Conservation (phyloP, 2,113 vertebrate genomes). For the Prochilodus magdalenae region DNA sequence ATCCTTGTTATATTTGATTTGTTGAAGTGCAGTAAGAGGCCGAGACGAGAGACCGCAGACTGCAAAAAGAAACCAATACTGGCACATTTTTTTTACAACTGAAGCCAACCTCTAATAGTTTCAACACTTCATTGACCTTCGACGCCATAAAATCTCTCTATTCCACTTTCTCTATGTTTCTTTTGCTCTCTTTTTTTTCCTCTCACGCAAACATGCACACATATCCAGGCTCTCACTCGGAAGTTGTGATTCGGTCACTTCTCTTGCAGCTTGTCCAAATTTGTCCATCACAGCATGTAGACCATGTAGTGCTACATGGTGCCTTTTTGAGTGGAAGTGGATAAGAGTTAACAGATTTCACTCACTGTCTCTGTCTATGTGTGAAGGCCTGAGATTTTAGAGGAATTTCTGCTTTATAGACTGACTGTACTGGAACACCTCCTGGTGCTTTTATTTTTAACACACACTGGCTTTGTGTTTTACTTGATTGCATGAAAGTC, state of each 20-base stretch:
- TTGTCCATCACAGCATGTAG: neutral
- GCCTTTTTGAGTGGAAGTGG: neutral
- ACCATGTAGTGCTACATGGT: neutral
- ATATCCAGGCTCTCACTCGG: neutral
- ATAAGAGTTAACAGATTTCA: neutral
- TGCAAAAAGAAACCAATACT: slow-evolving; percentile 15
- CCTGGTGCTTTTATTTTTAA: slow-evolving; percentile 7
- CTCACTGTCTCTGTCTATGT: neutral
- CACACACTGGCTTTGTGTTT: neutral
- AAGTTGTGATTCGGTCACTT: neutral
- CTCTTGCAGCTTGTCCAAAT: neutral
- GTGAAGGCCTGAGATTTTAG: slow-evolving; percentile 1
- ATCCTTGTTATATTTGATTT: slow-evolving; percentile 35
- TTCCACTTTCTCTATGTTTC: neutral
- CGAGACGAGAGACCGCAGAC: neutral
- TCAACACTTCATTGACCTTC: neutral
- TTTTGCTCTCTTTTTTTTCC: neutral
- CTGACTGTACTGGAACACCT: neutral
- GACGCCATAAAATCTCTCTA: neutral
- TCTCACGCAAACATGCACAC: neutral
- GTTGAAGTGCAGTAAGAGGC: slow-evolving; percentile 20
- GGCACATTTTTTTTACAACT: slow-evolving; percentile 30
- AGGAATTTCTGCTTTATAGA: neutral
- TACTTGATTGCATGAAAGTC: neutral
- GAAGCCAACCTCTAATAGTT: slow-evolving; percentile 13